Base-by-base conservation (phyloP, 2,888 invertebrate genomes). In the Drosophila nr. medialis region DNA sequence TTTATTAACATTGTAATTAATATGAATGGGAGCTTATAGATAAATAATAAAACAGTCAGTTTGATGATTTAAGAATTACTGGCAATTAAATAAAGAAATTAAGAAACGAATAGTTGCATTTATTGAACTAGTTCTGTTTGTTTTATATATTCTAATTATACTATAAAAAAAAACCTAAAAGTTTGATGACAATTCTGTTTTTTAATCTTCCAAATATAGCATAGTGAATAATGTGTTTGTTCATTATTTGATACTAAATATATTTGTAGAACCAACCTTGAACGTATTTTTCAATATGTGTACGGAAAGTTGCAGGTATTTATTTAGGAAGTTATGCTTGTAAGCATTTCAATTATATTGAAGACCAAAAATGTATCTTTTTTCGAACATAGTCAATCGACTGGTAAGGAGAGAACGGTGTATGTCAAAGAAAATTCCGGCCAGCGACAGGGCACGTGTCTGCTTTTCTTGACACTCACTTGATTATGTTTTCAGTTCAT, bases 401-500 rank as follows among this genome's bases (percentile, higher is more conserved):
- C 36, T 24, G 6, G 18, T 11, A 18, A 11, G 6, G 34, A 2
- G 10, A 18, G n/a, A 6, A 8, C 3, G 48, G 21, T 11, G 40
- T 38, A 15, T 40, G 38, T 40, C n/a, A 27, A 45, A 63, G 62
- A 42, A 70, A 63, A 64, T 65, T 53, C 32, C 21, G 49, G 64
- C 45, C 55, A 38, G 29, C 13, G 48, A 48, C 38, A 24, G 27
- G 34, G 48, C 34, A 82, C 85, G 71, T 85, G 80, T 78, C 73
- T 86, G 60, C 71, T 74, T 83, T 74, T 75, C 73, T 87, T 87
- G 87, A 85, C 88, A 83, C 79, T 83, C 75, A 72, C 79, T 79
- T 77, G 81, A 88, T 83, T 86, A 79, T 86, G 81, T 87, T 81
- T 86, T 87, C 87, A 81, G 81, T 79, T 82, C 85, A 85, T 85